A percentile compares a stretch with the other conserved stretches of the same genome.
Conservation (phyloP, 35 echinoderm and acorn worm genomes). For the Ptychodera flava region DNA sequence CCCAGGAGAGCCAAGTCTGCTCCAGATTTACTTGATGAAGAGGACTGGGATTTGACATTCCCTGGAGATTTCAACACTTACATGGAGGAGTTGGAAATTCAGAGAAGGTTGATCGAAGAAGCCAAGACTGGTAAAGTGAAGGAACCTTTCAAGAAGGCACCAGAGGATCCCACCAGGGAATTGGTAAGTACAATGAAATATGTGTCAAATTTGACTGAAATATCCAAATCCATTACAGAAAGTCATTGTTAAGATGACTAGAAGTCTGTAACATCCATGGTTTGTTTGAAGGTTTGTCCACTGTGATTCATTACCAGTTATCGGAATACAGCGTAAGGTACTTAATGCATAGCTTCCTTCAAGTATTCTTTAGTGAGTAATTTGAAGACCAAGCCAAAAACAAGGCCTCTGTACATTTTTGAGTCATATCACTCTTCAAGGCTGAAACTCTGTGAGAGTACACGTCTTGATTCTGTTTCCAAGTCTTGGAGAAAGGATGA, state of each 20-base stretch:
- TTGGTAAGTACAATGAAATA: not conserved
- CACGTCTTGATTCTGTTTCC: too few relatives aligned
- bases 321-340: too few relatives aligned
- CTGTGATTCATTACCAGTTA: too few relatives aligned
- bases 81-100: slow-evolving; percentile 78
- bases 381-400: too few relatives aligned
- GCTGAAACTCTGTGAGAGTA: too few relatives aligned
- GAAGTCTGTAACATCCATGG: not conserved
- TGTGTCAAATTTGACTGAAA: not conserved
- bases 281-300: not conserved
- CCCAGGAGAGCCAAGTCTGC: slow-evolving; percentile 68
- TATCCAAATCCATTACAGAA: not conserved
- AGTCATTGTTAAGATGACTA: not conserved
- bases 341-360: too few relatives aligned
- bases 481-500: too few relatives aligned
- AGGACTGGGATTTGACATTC: slow-evolving; percentile 38
- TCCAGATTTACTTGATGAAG: slow-evolving; percentile 59
- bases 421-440: too few relatives aligned
- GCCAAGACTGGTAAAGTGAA: slow-evolving; percentile 37
- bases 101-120: slow-evolving; percentile 60
- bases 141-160: slow-evolving; percentile 3
- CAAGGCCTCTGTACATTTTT: too few relatives aligned
- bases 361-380: too few relatives aligned
- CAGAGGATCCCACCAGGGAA: slow-evolving; percentile 29
- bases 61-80: slow-evolving; percentile 68